phyloP scores from a whole-genome alignment of 2,113 vertebrate genomes.

The Camelus dromedarius region DNA sequence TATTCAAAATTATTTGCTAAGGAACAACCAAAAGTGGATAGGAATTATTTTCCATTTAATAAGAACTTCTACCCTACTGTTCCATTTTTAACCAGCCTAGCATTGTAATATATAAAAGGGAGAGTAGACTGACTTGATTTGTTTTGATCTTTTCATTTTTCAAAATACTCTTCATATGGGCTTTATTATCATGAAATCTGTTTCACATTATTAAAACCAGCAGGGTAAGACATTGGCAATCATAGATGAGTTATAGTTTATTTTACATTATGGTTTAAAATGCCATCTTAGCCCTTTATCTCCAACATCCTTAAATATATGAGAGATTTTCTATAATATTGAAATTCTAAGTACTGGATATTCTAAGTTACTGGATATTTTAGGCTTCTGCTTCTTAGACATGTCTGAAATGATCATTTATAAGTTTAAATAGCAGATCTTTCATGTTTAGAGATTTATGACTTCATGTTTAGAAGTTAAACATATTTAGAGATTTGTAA shows the following conservation, averaged over 20 bases:
- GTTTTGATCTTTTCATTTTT: slow-evolving; percentile 36
- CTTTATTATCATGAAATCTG: slow-evolving; percentile 48
- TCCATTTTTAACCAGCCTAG: not conserved
- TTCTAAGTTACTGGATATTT: not conserved
- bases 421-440: not conserved
- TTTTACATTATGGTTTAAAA: slow-evolving; percentile 54
- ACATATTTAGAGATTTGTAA: slow-evolving; percentile 16
- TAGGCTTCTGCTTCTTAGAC: not conserved
- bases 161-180: slow-evolving; percentile 39
- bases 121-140: not conserved
- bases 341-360: not conserved
- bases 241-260: slow-evolving; percentile 27
- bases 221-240: slow-evolving; percentile 27
- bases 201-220: slow-evolving; percentile 71
- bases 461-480: slow-evolving; percentile 16
- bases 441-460: not conserved
- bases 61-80: not conserved
- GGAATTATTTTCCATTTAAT: not conserved
- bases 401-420: not conserved
- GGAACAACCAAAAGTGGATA: not conserved
- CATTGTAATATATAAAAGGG: not conserved
- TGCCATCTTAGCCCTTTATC: slow-evolving; percentile 23
- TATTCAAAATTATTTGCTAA: not conserved
- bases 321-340: slow-evolving; percentile 20
- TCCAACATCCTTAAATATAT: not conserved